These are phyloP conservation scores for Polymixis flavicincta DNA, from an alignment of 2,888 invertebrate genomes.

Conservation along the genomic window DNA sequence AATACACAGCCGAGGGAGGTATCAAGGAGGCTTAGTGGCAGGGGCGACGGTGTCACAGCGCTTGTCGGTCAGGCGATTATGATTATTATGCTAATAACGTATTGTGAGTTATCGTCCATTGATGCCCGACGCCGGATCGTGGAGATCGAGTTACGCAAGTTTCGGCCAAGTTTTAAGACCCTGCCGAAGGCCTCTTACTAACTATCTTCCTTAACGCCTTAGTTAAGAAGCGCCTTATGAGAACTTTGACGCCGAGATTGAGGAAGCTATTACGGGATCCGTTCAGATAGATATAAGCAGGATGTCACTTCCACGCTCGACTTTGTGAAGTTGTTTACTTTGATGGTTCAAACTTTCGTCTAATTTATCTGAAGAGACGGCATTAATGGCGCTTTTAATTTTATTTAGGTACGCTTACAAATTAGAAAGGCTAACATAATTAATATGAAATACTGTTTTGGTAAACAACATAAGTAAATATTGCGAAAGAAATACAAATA, in stretches of 20 bases:
- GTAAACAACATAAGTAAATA: conserved; percentile 4
- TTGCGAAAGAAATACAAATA: conserved; percentile 22
- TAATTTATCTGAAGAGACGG: conserved; percentile 81
- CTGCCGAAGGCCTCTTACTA: conserved; percentile 88
- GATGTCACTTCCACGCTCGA: conserved; percentile 89
- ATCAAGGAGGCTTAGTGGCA: conserved; percentile 46
- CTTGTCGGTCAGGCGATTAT: conserved; percentile 73
- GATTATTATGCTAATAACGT: conserved; percentile 87
- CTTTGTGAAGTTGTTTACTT: conserved; percentile 89
- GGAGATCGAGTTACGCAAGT: conserved; percentile 89
- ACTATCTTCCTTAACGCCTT: conserved; percentile 90
- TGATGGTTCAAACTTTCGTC: conserved; percentile 85
- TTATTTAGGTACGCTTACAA: conserved; percentile 37
- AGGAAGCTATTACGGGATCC: conserved; percentile 90
- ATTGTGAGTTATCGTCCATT: conserved; percentile 86
- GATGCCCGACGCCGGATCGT: conserved; percentile 81
- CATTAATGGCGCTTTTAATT: conserved; percentile 65
- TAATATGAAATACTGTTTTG: not conserved
- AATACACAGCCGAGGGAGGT: conserved; percentile 43
- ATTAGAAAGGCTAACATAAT: not conserved
- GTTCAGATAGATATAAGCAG: conserved; percentile 89
- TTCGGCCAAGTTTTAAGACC: conserved; percentile 89
- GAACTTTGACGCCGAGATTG: conserved; percentile 90
- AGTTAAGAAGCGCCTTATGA: conserved; percentile 90
- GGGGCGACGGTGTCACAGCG: conserved; percentile 46